Base-by-base conservation (phyloP, 2,797 vertebrate species). In the Rhyacichthys aspro region DNA sequence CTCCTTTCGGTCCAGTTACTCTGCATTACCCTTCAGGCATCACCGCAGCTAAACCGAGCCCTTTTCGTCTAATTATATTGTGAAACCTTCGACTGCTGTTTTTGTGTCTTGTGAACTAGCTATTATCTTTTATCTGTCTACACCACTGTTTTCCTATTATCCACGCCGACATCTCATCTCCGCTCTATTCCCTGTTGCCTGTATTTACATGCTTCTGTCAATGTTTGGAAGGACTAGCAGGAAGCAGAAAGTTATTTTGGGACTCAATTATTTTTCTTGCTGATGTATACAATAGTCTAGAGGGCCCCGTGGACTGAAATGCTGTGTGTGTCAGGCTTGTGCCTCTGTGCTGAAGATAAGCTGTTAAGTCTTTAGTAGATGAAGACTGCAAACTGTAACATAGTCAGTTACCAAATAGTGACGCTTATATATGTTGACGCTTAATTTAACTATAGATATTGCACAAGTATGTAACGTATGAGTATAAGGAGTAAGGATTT, bases 181-280 rank as follows among this genome's bases (percentile, higher is more conserved):
- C 43, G 11, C 8, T 39, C 61, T 54, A 38, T 28, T 46, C 48
- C 36, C 64, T 15, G 11, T 42, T 43, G 47, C 54, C 55, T 62
- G 43, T 58, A 33, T 71, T 63, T 63, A 67, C 73, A 47, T 65
- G 55, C 39, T 62, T 61, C 67, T 34, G 49, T 58, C 52, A 7
- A 11, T 74, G 67, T 69, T 75, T 70, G 53, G 43, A 16, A 34
- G n/a, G 18, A 52, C 16, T 41, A 47, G 58, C 62, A 59, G 67
- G 64, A 56, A 59, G 72, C 57, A 59, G 38, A 43, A 58, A 69
- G 78, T 76, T 89, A 88, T 90, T 89, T 88, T 85, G 67, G 83
- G 76, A 85, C 75, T 81, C 82, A 81, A 79, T 85, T 85, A 89
- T 81, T 79, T 88, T 87, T 87, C 69, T 76, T 82, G 85, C 86